phyloP scores from a whole-genome alignment of 2,113 vertebrate species.

The Prochilodus magdalenae region DNA sequence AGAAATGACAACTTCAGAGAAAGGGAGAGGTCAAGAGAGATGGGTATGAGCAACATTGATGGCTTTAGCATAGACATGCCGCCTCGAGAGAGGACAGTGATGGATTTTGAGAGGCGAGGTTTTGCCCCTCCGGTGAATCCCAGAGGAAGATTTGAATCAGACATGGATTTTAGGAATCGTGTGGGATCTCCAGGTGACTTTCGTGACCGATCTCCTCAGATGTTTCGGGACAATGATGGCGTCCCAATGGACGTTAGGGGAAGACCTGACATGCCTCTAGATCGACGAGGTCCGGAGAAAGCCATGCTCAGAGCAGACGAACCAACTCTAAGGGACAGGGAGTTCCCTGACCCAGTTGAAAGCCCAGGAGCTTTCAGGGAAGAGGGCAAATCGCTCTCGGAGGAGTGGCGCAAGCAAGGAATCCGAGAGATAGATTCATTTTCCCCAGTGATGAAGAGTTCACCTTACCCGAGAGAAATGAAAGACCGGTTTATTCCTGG shows the following conservation, averaged over 20 bases:
- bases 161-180: conserved; percentile 89
- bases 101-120: conserved; percentile 87
- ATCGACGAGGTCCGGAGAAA: conserved; percentile 62
- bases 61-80: conserved; percentile 70
- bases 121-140: conserved; percentile 71
- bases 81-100: conserved; percentile 79
- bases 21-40: conserved; percentile 59
- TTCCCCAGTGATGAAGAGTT: conserved; percentile 49
- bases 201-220: conserved; percentile 74
- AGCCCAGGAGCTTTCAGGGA: conserved; percentile 72
- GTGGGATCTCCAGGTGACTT: conserved; percentile 80
- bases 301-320: conserved; percentile 61
- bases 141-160: conserved; percentile 78
- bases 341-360: conserved; percentile 64
- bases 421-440: conserved; percentile 60
- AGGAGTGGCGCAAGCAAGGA: conserved; percentile 76
- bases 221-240: conserved; percentile 69
- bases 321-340: conserved; percentile 58
- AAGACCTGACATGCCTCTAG: conserved; percentile 65
- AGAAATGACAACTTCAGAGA: conserved; percentile 70
- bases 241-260: conserved; percentile 62
- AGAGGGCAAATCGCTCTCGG: conserved; percentile 75
- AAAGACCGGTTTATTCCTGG: conserved; percentile 60
- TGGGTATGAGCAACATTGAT: conserved; percentile 63
- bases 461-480: conserved; percentile 47